A percentile compares a stretch with the other conserved stretches of the same genome.
Conservation (phyloP, 2,113 vertebrate genomes). For the Carassius auratus region DNA sequence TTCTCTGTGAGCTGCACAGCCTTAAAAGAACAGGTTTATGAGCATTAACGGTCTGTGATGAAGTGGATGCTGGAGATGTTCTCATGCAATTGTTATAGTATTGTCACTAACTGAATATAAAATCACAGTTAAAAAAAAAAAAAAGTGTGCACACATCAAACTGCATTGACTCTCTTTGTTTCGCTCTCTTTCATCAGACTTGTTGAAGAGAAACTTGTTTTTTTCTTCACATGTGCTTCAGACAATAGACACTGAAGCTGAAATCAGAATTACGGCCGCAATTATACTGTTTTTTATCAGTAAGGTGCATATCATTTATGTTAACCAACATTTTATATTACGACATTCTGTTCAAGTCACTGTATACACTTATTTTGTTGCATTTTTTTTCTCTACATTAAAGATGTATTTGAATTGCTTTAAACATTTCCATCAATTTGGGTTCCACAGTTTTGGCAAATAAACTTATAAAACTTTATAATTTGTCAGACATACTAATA, state of each 20-base stretch:
- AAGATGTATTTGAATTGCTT: background rate
- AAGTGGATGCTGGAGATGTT: background rate
- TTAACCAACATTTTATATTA: background rate
- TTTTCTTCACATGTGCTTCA: background rate
- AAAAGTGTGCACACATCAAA: background rate
- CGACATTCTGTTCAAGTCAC: no score
- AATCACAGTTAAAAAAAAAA: background rate
- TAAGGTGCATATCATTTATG: background rate
- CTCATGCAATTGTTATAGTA: background rate
- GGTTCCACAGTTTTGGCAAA: background rate
- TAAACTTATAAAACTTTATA: no score
- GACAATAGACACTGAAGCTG: background rate
- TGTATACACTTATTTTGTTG: no score
- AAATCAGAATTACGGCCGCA: background rate
- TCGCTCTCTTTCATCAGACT: constrained; percentile 14
- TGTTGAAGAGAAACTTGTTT: background rate
- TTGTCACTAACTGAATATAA: background rate
- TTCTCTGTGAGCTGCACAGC: no score
- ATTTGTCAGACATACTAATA: background rate
- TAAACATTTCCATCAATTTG: background rate
- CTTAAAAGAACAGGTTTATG: background rate
- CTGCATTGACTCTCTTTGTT: background rate
- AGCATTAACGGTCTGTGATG: background rate
- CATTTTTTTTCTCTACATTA: background rate
- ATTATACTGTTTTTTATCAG: background rate